Evolutionary conservation across 2,113 vertebrate species (phyloP).

Genomic region (Nycticryphes semicollaris): DNA sequence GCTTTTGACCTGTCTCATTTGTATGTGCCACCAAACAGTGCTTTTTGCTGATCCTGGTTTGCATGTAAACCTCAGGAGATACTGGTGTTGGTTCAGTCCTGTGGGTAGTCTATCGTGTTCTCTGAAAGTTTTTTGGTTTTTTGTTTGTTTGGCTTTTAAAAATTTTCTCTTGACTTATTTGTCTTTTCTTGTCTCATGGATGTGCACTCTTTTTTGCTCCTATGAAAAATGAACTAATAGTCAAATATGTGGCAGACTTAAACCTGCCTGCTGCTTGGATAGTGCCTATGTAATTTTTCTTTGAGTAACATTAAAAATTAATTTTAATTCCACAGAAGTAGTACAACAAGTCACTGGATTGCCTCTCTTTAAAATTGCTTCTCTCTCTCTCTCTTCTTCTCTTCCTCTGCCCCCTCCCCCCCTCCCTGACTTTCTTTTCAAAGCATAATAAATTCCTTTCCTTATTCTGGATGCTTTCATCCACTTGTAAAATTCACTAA

Average conservation of each 20-base stretch:
- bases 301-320: not conserved
- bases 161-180: not conserved
- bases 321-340: not conserved
- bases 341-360: not conserved
- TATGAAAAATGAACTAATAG: not conserved
- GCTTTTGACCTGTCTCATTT: not conserved
- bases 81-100: not conserved
- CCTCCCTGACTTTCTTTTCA: not conserved
- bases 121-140: not conserved
- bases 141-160: not conserved
- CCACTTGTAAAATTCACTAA: not conserved
- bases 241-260: not conserved
- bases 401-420: too few species aligned
- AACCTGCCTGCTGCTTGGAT: not conserved
- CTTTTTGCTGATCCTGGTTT: not conserved
- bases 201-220: not conserved
- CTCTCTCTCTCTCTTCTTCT: not conserved
- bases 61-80: not conserved
- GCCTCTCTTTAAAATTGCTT: not conserved
- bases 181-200: not conserved
- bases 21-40: not conserved
- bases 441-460: not conserved
- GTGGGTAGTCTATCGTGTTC: not conserved
- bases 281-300: not conserved
- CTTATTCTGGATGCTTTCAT: not conserved